These are phyloP conservation scores for Acanthurus lineatus DNA, from an alignment of 2,797 vertebrate genomes.

Conservation along the genomic window DNA sequence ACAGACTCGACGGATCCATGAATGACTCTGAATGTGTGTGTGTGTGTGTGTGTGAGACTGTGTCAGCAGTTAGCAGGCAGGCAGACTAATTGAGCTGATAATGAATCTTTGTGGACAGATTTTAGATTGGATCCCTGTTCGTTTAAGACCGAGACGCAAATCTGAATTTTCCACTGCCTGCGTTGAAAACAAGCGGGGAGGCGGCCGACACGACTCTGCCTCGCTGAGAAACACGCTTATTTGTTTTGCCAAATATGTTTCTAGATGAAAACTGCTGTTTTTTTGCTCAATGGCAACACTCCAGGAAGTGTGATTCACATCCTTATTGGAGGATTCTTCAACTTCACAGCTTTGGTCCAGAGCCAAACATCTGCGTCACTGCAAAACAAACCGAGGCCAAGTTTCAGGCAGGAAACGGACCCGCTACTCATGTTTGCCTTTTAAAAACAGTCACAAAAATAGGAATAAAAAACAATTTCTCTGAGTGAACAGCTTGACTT, in stretches of 20 bases:
- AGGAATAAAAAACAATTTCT: too few relatives aligned
- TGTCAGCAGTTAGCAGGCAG: conserved; percentile 25
- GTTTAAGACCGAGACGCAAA: neutral
- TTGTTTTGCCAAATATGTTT: neutral
- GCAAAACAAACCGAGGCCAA: neutral
- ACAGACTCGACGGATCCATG: neutral
- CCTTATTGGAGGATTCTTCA: neutral
- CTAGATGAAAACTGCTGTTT: neutral
- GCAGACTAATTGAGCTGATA: conserved; percentile 26
- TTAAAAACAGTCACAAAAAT: neutral
- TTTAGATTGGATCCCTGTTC: conserved; percentile 12
- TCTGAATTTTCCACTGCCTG: neutral
- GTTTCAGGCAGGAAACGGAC: too few relatives aligned
- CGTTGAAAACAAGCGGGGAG: neutral
- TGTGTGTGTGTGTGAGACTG: neutral
- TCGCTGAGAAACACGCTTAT: neutral
- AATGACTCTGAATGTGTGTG: neutral
- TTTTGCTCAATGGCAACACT: neutral
- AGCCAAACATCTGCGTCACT: neutral
- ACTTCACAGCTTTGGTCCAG: neutral
- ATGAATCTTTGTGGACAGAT: conserved; percentile 27
- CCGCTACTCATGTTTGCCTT: neutral
- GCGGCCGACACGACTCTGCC: neutral
- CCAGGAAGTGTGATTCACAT: conserved; percentile 10
- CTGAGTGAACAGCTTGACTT: too few relatives aligned